Evolutionary conservation across 2,888 invertebrate genomes (phyloP).

Genomic region (Drosophila seclusa): DNA sequence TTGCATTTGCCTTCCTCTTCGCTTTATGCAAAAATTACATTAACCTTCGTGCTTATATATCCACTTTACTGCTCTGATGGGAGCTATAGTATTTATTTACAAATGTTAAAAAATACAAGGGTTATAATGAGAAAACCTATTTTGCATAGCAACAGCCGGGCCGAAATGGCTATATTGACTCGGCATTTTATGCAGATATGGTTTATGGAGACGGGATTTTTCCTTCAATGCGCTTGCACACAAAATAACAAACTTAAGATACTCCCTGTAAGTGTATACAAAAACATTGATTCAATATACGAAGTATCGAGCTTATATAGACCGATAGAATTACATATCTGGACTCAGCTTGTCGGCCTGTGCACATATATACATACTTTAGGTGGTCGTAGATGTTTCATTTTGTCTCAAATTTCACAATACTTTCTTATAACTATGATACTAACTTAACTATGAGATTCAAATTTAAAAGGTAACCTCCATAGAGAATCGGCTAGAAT

Average conservation of each 20-base stretch:
- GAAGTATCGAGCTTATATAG: neutral
- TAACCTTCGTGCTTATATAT: neutral
- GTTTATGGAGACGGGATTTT: neutral
- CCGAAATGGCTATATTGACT: neutral
- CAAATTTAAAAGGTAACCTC: too few relatives aligned
- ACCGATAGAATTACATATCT: neutral
- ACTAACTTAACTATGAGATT: too few relatives aligned
- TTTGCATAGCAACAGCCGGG: too few relatives aligned
- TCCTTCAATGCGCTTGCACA: neutral
- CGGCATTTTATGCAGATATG: neutral
- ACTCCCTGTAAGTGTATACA: too few relatives aligned
- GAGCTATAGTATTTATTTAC: neutral
- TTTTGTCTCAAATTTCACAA: neutral
- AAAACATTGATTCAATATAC: neutral
- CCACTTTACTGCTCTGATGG: neutral
- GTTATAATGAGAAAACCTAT: neutral
- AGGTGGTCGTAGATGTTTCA: neutral
- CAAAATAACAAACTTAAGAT: neutral
- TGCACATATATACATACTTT: neutral
- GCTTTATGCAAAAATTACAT: neutral
- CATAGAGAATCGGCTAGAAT: neutral
- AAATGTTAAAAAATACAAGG: neutral
- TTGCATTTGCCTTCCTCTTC: neutral
- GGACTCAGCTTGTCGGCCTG: neutral
- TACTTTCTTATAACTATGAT: too few relatives aligned